Evolutionary conservation across 2,888 invertebrate species (phyloP), one percentile per base, ranked within the genome.

Genomic region (Pseudococcus longispinus): DNA sequence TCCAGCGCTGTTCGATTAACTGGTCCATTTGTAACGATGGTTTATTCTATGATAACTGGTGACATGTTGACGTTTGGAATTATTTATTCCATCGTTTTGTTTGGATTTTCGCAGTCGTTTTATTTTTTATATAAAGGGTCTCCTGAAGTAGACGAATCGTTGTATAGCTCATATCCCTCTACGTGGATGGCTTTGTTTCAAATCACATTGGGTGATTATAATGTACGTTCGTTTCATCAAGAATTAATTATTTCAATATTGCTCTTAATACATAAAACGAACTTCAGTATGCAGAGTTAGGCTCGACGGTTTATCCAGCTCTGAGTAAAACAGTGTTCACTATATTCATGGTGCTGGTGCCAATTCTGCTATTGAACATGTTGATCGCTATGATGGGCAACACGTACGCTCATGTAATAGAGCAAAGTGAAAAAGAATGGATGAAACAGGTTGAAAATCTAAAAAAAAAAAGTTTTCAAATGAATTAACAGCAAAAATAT

Each of bases 381-480:
- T 93, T 99, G 91, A 99, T 99, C 89, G 99, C 99, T 88, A 99
- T 99, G 99, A 99, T 99, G 99, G 99, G 99, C 51, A 99, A 99
- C 91, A 99, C 99, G 0, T 99, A 99, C 91, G 97, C 98, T 0
- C 96, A 97, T 89, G 98, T 99, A 88, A 99, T 98, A 89, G 97
- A 97, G 90, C 97, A 98, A 90, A 98, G 98, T 51, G 99, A 99
- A 91, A 99, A 99, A 91, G 99, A 99, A 91, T 99, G 97, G 96
- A 96, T 98, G 91, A 97, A 98, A 91, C 97, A 97, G 93, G 96
- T 94, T 90, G 87, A 88, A 88, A 46, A 42, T 46, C 1, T 18
- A 18, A 55, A 55, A 83, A 20, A 23, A 3, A 42, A 0, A 23
- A 32, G 5, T 46, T 46, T 8, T 20, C n/a, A 83, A 83, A 44